Evolutionary conservation across 2,888 invertebrate species (phyloP).

Genomic region (Eugnorisma glareosa): DNA sequence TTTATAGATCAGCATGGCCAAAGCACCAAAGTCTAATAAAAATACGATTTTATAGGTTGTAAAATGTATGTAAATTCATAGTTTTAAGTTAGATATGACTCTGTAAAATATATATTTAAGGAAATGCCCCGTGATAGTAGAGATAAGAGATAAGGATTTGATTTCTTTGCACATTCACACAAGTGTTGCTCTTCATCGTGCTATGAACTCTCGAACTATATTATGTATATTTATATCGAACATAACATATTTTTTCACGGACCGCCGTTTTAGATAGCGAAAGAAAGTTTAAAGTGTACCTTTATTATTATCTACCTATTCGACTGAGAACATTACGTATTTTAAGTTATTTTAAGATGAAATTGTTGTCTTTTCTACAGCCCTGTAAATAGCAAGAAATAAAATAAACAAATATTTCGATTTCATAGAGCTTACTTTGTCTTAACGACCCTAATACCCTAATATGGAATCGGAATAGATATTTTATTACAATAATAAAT

Average conservation of each 20-base stretch:
- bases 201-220: conserved; percentile 82
- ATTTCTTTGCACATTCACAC: conserved; percentile 71
- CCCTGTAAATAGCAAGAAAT: conserved; percentile 87
- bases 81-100: conserved; percentile 73
- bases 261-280: conserved; percentile 78
- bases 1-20: conserved; percentile 85
- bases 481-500: conserved; percentile 22
- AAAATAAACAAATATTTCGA: conserved; percentile 81
- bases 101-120: conserved; percentile 79
- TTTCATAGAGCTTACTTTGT: conserved; percentile 68
- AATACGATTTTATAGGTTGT: conserved; percentile 85
- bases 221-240: conserved; percentile 77
- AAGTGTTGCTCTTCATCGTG: conserved; percentile 80
- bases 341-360: conserved; percentile 87
- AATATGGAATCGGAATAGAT: neutral
- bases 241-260: conserved; percentile 86
- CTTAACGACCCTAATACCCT: conserved; percentile 37
- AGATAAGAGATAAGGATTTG: conserved; percentile 87
- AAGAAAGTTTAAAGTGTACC: conserved; percentile 75
- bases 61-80: conserved; percentile 82
- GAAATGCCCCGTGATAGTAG: conserved; percentile 90
- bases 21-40: conserved; percentile 87
- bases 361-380: conserved; percentile 89
- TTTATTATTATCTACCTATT: conserved; percentile 75
- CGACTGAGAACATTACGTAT: conserved; percentile 87